Conservation (phyloP, 2,888 invertebrate genomes). For the Loripinus fragilis region DNA sequence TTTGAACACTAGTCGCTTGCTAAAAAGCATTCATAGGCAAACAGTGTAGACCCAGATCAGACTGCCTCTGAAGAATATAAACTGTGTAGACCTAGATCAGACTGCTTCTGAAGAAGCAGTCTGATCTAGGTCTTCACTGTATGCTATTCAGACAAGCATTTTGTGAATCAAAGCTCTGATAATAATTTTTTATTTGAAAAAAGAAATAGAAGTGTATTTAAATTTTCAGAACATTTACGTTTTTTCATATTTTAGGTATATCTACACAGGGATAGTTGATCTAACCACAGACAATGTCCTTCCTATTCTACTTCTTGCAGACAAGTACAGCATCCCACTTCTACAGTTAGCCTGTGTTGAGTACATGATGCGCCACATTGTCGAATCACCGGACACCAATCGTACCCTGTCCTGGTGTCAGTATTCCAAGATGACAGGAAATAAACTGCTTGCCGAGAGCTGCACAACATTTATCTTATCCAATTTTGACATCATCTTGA, state of each 20-base stretch:
- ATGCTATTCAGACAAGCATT: too few relatives aligned
- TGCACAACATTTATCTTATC: constrained; percentile 75
- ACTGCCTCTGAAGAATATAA: too few relatives aligned
- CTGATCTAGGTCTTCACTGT: too few relatives aligned
- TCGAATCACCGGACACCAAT: constrained; percentile 76
- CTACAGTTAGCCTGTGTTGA: constrained; percentile 75
- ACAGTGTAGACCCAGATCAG: too few relatives aligned
- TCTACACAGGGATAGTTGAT: constrained; percentile 72
- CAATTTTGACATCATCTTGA: constrained; percentile 75
- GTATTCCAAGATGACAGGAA: constrained; percentile 75
- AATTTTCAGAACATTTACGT: too few relatives aligned
- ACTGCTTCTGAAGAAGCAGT: too few relatives aligned
- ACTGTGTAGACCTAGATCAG: too few relatives aligned
- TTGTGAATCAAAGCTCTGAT: too few relatives aligned
- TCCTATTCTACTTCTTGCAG: constrained; percentile 73
- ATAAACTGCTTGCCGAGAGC: constrained; percentile 68
- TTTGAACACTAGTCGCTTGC: too few relatives aligned
- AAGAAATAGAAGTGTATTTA: too few relatives aligned
- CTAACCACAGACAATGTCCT: constrained; percentile 74
- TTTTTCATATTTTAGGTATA: constrained; percentile 65
- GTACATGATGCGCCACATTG: constrained; percentile 78
- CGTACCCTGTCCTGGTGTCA: constrained; percentile 78
- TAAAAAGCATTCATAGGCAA: too few relatives aligned
- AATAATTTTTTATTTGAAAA: too few relatives aligned
- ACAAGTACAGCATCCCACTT: constrained; percentile 76